Conservation (phyloP, 2,888 invertebrate species). For the Parnassius orleans region DNA sequence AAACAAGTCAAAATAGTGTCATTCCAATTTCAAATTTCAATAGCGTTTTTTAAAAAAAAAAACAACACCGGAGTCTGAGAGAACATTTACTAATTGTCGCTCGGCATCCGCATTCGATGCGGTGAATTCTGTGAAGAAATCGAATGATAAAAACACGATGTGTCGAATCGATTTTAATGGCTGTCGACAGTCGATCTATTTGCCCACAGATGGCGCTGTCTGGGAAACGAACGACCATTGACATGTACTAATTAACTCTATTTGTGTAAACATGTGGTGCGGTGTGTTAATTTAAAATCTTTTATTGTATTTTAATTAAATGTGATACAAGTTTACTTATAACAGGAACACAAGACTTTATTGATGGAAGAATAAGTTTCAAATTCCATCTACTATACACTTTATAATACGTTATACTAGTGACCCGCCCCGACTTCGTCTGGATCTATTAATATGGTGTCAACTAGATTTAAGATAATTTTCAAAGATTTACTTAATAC, state of each 20-base stretch:
- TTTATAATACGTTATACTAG: too few species aligned
- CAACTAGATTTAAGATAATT: too few species aligned
- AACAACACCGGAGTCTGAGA: slow-evolving; percentile 42
- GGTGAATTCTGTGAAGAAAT: slow-evolving; percentile 34
- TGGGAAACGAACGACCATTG: slow-evolving; percentile 32
- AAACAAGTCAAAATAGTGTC: not conserved
- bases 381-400: not conserved
- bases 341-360: slow-evolving; percentile 4
- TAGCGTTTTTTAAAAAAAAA: slow-evolving; percentile 5
- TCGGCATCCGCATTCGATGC: slow-evolving; percentile 37
- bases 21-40: not conserved
- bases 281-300: slow-evolving; percentile 36
- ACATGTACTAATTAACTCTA: slow-evolving; percentile 39
- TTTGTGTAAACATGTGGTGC: slow-evolving; percentile 41
- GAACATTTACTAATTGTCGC: slow-evolving; percentile 72
- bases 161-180: slow-evolving; percentile 63
- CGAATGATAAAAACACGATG: slow-evolving; percentile 50
- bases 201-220: slow-evolving; percentile 63
- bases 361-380: not conserved
- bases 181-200: slow-evolving; percentile 60
- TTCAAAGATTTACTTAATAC: too few species aligned
- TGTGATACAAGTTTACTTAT: slow-evolving; percentile 8
- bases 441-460: too few species aligned
- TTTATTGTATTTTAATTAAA: slow-evolving; percentile 35
- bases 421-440: too few species aligned